Evolutionary conservation across 1,140 invertebrate genomes (phyloP).

Genomic region (Aphelinus atriplicis): DNA sequence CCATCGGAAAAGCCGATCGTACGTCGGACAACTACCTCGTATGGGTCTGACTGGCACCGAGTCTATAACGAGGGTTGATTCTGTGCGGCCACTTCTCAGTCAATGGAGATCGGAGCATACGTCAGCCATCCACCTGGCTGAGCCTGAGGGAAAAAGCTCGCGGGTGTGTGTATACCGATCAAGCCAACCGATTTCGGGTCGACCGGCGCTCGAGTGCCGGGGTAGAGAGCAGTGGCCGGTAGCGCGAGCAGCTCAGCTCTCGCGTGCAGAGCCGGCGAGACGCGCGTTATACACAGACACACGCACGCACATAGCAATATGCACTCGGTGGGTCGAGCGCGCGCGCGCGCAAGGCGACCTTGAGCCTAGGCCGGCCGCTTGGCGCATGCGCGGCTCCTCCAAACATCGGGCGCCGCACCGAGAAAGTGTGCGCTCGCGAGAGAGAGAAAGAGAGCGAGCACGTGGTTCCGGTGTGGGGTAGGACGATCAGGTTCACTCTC

Average conservation of each 20-base stretch:
- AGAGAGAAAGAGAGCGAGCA: too few species aligned
- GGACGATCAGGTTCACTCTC: conserved; percentile 4
- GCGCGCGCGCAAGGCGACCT: conserved; percentile 54
- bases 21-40: too few species aligned
- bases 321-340: neutral
- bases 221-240: neutral
- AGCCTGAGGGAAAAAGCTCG: neutral
- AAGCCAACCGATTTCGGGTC: too few species aligned
- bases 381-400: conserved; percentile 52
- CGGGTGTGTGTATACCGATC: neutral
- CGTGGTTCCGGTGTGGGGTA: too few species aligned
- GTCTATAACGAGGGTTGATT: too few species aligned
- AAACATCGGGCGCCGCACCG: too few species aligned
- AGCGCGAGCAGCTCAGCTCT: neutral
- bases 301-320: conserved; percentile 41
- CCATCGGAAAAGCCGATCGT: too few species aligned
- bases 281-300: conserved; percentile 38
- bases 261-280: conserved; percentile 13
- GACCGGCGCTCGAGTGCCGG: neutral
- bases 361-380: conserved; percentile 26
- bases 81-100: too few species aligned
- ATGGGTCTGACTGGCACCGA: too few species aligned
- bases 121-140: too few species aligned
- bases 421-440: too few species aligned
- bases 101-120: conserved; percentile 12